Percentiles rank a stretch among this genome's conserved stretches.
phyloP scores from a whole-genome alignment of 2,888 invertebrate species.

The Eudasyphora cyanicolor region DNA sequence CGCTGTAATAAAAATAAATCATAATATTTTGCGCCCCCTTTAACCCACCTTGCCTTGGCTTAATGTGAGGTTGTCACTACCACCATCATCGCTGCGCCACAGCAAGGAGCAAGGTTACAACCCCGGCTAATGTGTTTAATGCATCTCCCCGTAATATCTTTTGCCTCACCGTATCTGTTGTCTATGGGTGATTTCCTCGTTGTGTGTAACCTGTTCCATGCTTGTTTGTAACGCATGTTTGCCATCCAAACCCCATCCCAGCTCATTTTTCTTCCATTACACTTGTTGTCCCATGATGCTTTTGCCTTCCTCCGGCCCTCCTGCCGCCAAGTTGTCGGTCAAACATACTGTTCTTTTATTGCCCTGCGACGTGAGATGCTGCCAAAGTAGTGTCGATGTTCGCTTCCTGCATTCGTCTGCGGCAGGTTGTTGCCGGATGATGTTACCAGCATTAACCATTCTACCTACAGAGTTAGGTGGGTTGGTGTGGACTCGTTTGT shows the following conservation, averaged over 20 bases:
- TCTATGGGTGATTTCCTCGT: conserved; percentile 33
- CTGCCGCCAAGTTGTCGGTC: conserved; percentile 42
- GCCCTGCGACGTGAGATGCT: conserved; percentile 48
- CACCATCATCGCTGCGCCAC: conserved; percentile 53
- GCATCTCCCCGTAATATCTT: conserved; percentile 71
- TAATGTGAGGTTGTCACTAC: conserved; percentile 52
- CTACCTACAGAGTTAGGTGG: neutral
- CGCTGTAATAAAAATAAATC: conserved; percentile 79
- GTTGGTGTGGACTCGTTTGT: conserved; percentile 74
- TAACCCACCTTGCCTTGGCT: conserved; percentile 57
- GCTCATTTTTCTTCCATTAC: conserved; percentile 59
- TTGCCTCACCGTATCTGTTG: neutral
- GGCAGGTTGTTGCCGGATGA: conserved; percentile 35
- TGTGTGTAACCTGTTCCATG: conserved; percentile 70
- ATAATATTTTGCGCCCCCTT: conserved; percentile 74
- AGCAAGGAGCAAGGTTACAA: conserved; percentile 76
- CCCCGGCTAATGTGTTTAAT: conserved; percentile 79
- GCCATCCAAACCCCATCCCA: conserved; percentile 12
- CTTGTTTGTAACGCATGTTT: conserved; percentile 47
- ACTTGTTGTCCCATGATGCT: conserved; percentile 66
- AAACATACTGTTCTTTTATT: conserved; percentile 70
- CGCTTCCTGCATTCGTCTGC: conserved; percentile 41
- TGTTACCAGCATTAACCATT: neutral
- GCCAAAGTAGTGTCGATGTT: conserved; percentile 27
- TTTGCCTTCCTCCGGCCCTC: conserved; percentile 60